phyloP scores from a whole-genome alignment of 1,140 invertebrate species.

The Zaprionus camerounensis region DNA sequence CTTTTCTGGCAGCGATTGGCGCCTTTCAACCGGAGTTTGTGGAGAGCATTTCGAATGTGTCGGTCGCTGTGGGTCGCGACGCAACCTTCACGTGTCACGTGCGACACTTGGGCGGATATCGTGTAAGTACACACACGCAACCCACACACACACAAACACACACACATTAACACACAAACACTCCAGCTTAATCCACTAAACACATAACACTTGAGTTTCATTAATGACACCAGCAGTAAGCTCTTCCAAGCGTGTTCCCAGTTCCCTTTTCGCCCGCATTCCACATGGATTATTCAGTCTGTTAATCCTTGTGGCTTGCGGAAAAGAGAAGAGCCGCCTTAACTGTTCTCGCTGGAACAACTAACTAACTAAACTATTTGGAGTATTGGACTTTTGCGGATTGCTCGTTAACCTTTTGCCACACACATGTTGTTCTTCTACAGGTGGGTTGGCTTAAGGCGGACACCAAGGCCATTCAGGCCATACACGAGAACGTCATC shows the following conservation, averaged over 20 bases:
- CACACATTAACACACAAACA: slow-evolving; percentile 14
- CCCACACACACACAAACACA: background rate
- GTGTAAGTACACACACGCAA: slow-evolving; percentile 87
- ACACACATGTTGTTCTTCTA: background rate
- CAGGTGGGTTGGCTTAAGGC: slow-evolving; percentile 96
- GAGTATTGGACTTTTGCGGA: slow-evolving; percentile 3
- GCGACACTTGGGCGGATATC: slow-evolving; percentile 94
- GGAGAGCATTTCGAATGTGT: slow-evolving; percentile 92
- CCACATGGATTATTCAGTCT: background rate
- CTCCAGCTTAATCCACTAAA: slow-evolving; percentile 22
- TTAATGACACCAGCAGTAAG: slow-evolving; percentile 6
- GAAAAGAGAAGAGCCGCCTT: background rate
- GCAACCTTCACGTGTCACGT: slow-evolving; percentile 95
- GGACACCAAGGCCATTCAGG: slow-evolving; percentile 93
- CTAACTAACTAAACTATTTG: slow-evolving; percentile 15
- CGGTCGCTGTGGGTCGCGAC: slow-evolving; percentile 92
- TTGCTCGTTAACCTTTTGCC: slow-evolving; percentile 23
- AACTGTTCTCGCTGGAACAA: background rate
- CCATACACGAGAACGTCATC: slow-evolving; percentile 95
- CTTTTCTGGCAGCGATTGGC: slow-evolving; percentile 74
- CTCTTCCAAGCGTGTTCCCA: background rate
- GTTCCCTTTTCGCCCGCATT: background rate
- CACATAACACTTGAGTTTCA: slow-evolving; percentile 20
- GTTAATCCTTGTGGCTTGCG: background rate
- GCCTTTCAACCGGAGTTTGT: slow-evolving; percentile 94